Conservation (phyloP, 2,113 vertebrate species). For the Python bivittatus region DNA sequence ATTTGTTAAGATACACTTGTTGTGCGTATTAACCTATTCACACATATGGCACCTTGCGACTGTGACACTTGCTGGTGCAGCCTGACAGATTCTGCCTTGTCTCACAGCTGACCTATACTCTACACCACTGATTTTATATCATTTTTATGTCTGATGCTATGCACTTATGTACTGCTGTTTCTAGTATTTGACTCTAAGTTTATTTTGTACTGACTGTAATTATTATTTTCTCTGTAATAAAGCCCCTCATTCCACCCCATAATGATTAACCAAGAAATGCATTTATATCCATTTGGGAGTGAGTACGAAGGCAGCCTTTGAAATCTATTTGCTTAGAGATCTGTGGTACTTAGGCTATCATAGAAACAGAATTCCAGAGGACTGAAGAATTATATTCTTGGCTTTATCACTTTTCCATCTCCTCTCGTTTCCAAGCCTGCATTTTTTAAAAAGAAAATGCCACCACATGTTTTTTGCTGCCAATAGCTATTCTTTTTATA, state of each 20-base stretch:
- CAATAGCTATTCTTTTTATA: background rate
- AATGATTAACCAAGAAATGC: background rate
- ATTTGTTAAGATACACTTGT: background rate
- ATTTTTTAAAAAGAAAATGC: background rate
- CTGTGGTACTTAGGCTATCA: background rate
- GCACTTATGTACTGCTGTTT: background rate
- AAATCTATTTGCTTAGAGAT: background rate
- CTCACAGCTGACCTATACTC: background rate
- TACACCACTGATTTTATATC: background rate
- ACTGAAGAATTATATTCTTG: background rate
- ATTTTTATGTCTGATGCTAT: background rate
- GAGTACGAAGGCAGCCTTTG: background rate
- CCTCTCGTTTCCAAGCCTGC: background rate
- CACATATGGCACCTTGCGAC: background rate
- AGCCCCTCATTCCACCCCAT: background rate
- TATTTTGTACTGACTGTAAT: background rate
- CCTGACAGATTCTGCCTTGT: background rate
- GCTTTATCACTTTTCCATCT: background rate
- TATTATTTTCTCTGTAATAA: background rate
- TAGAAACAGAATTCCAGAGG: background rate
- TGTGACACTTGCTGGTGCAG: background rate
- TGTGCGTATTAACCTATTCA: background rate
- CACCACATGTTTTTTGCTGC: background rate
- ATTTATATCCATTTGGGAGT: background rate
- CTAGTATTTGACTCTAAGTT: background rate